Evolutionary conservation across 2,888 invertebrate species (phyloP).

Genomic region (Pherbina coryleti): DNA sequence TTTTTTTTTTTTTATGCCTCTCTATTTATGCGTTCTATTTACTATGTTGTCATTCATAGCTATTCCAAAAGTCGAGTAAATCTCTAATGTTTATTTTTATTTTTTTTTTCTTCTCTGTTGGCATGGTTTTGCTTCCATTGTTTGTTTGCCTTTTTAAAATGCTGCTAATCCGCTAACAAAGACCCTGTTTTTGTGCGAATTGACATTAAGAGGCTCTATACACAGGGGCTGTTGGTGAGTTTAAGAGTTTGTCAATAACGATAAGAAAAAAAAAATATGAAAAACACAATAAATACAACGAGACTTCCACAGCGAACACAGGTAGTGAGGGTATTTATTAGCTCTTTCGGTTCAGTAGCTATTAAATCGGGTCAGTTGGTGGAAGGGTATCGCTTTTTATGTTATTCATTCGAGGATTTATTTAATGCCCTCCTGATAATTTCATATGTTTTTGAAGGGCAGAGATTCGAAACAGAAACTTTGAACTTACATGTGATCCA

Average conservation of each 20-base stretch:
- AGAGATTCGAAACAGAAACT: too few species aligned
- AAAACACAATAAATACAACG: too few species aligned
- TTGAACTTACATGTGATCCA: too few species aligned
- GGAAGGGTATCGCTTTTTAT: neutral
- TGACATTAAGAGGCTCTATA: neutral
- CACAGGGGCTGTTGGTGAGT: neutral
- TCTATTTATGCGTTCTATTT: neutral
- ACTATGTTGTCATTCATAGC: neutral
- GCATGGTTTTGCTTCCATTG: neutral
- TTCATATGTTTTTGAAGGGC: too few species aligned
- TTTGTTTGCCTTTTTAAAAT: constrained; percentile 5
- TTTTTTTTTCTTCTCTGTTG: neutral
- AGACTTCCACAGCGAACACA: neutral
- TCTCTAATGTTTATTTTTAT: neutral
- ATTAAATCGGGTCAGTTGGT: neutral
- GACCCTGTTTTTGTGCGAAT: neutral
- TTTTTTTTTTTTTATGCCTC: neutral
- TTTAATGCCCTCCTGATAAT: too few species aligned
- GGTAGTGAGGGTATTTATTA: neutral
- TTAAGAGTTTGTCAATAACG: neutral
- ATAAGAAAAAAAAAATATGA: neutral
- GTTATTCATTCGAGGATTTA: too few species aligned
- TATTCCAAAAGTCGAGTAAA: neutral
- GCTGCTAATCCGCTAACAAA: neutral
- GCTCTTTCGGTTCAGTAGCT: neutral